Evolutionary conservation across 2,797 vertebrate genomes (phyloP).

Genomic region (Myripristis jacobus): DNA sequence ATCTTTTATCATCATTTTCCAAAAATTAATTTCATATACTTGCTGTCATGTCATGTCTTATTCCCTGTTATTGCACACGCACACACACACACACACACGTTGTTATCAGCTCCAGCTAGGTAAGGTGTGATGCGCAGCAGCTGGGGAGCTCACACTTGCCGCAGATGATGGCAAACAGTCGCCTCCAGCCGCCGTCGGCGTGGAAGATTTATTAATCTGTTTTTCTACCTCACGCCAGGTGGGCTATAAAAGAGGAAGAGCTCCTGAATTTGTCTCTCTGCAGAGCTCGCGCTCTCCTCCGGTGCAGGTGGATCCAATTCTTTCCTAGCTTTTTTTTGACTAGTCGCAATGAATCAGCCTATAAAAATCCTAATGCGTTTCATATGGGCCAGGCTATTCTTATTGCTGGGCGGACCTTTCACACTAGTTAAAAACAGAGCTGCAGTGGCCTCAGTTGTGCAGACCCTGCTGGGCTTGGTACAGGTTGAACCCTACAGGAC

Average conservation of each 20-base stretch:
- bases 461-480: not conserved
- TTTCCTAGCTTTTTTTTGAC: constrained; percentile 44
- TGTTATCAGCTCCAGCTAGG: not conserved
- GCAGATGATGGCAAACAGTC: constrained; percentile 23
- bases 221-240: constrained; percentile 43
- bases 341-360: constrained; percentile 49
- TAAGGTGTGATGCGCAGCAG: constrained; percentile 6
- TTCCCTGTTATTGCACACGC: too few species aligned
- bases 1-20: too few species aligned
- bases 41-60: too few species aligned
- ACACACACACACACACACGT: too few species aligned
- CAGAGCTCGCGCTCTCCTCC: constrained; percentile 21
- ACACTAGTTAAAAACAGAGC: constrained; percentile 16
- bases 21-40: too few species aligned
- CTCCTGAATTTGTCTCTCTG: constrained; percentile 31
- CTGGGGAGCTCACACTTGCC: constrained; percentile 1
- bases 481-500: constrained; percentile 25
- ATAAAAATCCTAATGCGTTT: constrained; percentile 59
- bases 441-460: not conserved
- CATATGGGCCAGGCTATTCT: constrained; percentile 41
- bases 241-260: constrained; percentile 30
- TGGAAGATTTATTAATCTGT: constrained; percentile 36
- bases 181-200: not conserved
- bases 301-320: constrained; percentile 63
- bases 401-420: constrained; percentile 18